phyloP scores from a whole-genome alignment of 2,113 vertebrate genomes.

The Nanorana parkeri region DNA sequence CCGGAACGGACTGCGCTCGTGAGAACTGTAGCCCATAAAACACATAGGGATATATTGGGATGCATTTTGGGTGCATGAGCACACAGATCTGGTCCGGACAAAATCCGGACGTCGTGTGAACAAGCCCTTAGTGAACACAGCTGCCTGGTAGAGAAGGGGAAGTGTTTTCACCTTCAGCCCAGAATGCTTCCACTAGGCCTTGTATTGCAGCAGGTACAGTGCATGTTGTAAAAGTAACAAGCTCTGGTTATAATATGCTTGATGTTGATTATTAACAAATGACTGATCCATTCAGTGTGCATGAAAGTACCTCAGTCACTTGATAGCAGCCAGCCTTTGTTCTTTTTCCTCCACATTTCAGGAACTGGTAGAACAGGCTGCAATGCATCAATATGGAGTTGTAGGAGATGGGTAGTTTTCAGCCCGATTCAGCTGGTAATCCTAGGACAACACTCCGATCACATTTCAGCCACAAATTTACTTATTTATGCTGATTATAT shows the following conservation, averaged over 20 bases:
- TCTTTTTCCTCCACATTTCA: conserved; percentile 17
- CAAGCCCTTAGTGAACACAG: no score
- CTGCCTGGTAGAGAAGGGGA: no score
- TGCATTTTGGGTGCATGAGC: no score
- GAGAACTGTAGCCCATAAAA: no score
- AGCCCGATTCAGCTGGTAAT: neutral
- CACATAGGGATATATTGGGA: no score
- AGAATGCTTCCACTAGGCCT: neutral
- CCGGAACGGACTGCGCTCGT: no score
- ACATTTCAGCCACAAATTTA: neutral
- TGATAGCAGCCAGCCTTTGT: conserved; percentile 28
- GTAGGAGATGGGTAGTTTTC: neutral
- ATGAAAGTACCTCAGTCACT: conserved; percentile 18
- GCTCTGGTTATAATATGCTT: neutral
- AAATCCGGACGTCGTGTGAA: no score
- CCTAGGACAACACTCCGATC: neutral
- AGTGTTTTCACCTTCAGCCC: neutral
- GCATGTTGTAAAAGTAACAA: neutral
- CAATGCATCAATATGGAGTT: neutral
- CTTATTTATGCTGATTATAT: no score
- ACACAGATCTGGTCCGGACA: no score
- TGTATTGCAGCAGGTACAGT: neutral
- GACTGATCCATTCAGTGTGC: neutral
- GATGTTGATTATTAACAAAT: conserved; percentile 40
- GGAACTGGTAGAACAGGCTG: conserved; percentile 42